phyloP scores from a whole-genome alignment of 2,797 vertebrate genomes.

The Apogon hyalosoma region DNA sequence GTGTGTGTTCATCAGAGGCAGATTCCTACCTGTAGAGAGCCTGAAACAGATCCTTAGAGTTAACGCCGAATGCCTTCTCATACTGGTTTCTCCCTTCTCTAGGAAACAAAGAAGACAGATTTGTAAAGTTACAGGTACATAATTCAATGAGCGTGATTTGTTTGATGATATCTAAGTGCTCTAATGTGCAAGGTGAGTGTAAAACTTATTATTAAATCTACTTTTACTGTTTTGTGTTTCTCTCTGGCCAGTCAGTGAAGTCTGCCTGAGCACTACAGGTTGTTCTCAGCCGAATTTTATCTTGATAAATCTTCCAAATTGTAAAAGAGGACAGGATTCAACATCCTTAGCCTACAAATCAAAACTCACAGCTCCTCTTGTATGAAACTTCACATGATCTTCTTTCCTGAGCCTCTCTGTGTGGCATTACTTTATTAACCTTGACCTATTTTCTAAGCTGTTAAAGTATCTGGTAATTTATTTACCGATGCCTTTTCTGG shows the following conservation, averaged over 20 bases:
- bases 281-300: constrained; percentile 44
- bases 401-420: not conserved
- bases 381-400: not conserved
- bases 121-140: not conserved
- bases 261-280: constrained; percentile 24
- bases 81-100: constrained; percentile 92
- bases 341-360: constrained; percentile 21
- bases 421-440: constrained; percentile 9
- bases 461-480: not conserved
- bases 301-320: constrained; percentile 41
- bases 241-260: constrained; percentile 26
- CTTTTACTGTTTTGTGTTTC: not conserved
- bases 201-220: not conserved
- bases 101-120: constrained; percentile 36
- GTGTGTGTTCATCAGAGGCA: constrained; percentile 14
- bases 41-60: constrained; percentile 86
- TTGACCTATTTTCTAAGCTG: constrained; percentile 1
- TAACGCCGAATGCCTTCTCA: constrained; percentile 86
- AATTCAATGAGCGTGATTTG: not conserved
- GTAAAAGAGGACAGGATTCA: constrained; percentile 10
- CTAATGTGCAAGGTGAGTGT: not conserved
- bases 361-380: constrained; percentile 29
- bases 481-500: constrained; percentile 11
- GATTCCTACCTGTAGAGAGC: constrained; percentile 90
- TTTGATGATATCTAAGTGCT: not conserved